Percentiles rank a stretch among this genome's conserved stretches.
phyloP scores from a whole-genome alignment of 2,888 invertebrate species.

The Drosophila anceps region DNA sequence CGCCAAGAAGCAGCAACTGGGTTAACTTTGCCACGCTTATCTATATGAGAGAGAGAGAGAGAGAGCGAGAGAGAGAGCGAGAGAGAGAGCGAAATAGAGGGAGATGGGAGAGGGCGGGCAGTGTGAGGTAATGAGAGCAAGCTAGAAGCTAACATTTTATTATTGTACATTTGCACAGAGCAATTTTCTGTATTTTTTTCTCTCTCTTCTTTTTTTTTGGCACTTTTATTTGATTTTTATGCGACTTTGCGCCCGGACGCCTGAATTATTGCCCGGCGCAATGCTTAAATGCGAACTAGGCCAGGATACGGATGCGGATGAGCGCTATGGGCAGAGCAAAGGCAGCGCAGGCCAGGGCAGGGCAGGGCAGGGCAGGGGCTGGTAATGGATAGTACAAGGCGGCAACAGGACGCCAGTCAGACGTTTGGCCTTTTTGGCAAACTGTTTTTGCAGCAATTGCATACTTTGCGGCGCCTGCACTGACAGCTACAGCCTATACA shows the following conservation, averaged over 20 bases:
- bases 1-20: conserved; percentile 59
- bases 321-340: conserved; percentile 7
- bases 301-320: conserved; percentile 57
- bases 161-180: conserved; percentile 52
- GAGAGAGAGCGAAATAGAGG: background rate
- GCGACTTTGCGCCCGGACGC: conserved; percentile 57
- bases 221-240: conserved; percentile 79
- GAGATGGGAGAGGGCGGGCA: too few species aligned
- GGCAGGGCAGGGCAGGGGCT: background rate
- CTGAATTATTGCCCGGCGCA: conserved; percentile 73
- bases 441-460: conserved; percentile 38
- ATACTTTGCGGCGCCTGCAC: conserved; percentile 58
- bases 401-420: conserved; percentile 33
- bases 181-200: conserved; percentile 31
- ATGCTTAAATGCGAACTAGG: conserved; percentile 75
- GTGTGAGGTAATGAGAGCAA: background rate
- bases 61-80: too few species aligned
- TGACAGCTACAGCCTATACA: conserved; percentile 26
- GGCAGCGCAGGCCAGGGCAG: background rate
- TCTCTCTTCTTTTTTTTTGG: conserved; percentile 34
- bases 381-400: background rate
- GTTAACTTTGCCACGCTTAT: conserved; percentile 55
- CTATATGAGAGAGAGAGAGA: background rate
- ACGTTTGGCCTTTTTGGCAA: conserved; percentile 66
- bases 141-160: conserved; percentile 42